A percentile compares a stretch with the other conserved stretches of the same genome.
Conservation (phyloP, 1,140 invertebrate species). For the Copidosoma floridanum region DNA sequence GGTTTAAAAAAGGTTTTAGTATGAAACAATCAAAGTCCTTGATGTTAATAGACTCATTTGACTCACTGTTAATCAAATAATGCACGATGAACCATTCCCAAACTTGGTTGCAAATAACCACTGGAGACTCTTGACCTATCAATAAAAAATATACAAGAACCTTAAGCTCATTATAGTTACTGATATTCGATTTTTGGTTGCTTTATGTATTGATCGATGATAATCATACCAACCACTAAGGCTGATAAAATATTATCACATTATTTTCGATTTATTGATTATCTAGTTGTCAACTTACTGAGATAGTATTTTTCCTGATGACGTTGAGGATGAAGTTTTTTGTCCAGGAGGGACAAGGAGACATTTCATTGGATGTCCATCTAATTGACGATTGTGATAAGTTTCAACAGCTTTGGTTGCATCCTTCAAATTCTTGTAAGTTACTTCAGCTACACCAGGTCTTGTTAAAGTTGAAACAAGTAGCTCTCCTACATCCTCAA, state of each 20-base stretch:
- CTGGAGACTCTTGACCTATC: constrained; percentile 47
- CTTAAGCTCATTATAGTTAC: constrained; percentile 1
- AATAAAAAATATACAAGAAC: constrained; percentile 21
- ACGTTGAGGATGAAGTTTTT: constrained; percentile 61
- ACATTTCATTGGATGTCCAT: constrained; percentile 83
- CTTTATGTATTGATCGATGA: not conserved
- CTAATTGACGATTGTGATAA: constrained; percentile 87
- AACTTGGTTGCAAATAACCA: constrained; percentile 51
- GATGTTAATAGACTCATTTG: not conserved
- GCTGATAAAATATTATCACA: too few relatives aligned
- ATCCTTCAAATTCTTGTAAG: constrained; percentile 81
- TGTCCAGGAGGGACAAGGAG: constrained; percentile 71
- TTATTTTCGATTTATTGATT: not conserved
- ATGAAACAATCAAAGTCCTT: constrained; percentile 8
- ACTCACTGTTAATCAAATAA: constrained; percentile 47
- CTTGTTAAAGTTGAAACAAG: constrained; percentile 80
- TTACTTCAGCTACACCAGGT: constrained; percentile 84
- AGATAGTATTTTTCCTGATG: constrained; percentile 50
- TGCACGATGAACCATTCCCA: constrained; percentile 53
- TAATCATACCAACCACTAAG: constrained; percentile 3
- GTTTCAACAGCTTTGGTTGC: constrained; percentile 85
- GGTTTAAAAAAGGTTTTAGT: not conserved
- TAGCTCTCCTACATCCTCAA: constrained; percentile 87
- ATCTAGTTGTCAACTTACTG: constrained; percentile 41
- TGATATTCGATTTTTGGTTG: not conserved